phyloP scores from a whole-genome alignment of 2,888 invertebrate genomes.

The Chydorus sphaericus region DNA sequence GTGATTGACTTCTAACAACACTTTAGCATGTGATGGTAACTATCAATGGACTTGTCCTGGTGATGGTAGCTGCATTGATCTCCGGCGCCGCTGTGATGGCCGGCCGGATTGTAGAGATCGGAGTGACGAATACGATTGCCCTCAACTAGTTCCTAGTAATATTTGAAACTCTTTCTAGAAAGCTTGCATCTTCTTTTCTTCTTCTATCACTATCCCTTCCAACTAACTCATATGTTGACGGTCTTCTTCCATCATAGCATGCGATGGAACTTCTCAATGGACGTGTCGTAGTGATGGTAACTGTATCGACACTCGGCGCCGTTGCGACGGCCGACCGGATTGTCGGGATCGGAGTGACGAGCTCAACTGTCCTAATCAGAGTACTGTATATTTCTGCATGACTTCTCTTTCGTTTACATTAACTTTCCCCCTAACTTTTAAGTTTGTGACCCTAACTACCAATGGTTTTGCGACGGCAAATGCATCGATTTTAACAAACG shows the following conservation, averaged over 20 bases:
- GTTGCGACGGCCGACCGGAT: conserved; percentile 49
- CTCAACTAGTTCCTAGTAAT: background rate
- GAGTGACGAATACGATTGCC: conserved; percentile 2
- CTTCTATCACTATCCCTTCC: background rate
- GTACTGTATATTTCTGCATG: background rate
- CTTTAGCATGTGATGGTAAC: background rate
- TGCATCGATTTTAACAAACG: conserved; percentile 22
- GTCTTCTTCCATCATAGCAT: conserved; percentile 21
- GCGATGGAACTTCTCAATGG: conserved; percentile 31
- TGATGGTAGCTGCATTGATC: conserved; percentile 21
- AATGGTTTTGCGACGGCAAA: conserved; percentile 21
- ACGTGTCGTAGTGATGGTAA: conserved; percentile 38
- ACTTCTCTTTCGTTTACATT: background rate
- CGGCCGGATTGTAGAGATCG: conserved; percentile 24
- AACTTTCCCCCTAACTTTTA: background rate
- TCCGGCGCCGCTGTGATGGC: conserved; percentile 24
- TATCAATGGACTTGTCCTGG: conserved; percentile 20
- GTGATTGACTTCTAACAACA: background rate
- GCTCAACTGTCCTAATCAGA: conserved; percentile 30
- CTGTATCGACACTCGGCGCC: conserved; percentile 43
- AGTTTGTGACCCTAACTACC: conserved; percentile 12
- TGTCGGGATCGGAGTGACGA: conserved; percentile 47
- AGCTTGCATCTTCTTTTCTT: background rate
- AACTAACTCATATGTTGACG: background rate
- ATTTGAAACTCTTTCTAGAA: background rate